Evolutionary conservation across 2,797 vertebrate species (phyloP), one percentile per base, ranked within the genome.

Genomic region (Danio aesculapii): DNA sequence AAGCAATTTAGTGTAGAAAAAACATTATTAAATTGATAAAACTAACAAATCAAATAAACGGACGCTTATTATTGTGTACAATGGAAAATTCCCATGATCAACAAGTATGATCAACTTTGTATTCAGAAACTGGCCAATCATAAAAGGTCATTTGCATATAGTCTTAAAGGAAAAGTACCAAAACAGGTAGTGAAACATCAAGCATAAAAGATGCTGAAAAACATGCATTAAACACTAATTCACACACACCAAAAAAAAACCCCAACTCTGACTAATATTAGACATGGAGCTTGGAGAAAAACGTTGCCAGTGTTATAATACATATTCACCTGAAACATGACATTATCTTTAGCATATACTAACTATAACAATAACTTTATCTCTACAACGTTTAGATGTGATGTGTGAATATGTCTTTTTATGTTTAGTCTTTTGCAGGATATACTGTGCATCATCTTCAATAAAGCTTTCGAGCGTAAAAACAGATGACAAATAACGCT

Each of bases 401-500:
- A 21, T 19, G 39, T 30, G 30, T 14, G 59, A 30, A 14, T 53
- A 41, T 46, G 41, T 53, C 50, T 68, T 77, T 71, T 75, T 77
- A 46, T 30, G 57, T 44, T 67, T 7, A 39, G 53, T 30, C 75
- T 49, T 46, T 77, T 49, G 53, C 9, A 49, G 75, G 43, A 9
- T 69, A 44, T 49, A 49, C 59, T 58, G 41, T 58, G 49, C 19
- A 57, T 13, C 50, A 30, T 57, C 49, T 76, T 75, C n/a, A 50
- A 64, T 57, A 66, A 77, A 67, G 62, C 52, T 46, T 69, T 41
- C 14, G 10, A 8, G 43, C 19, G 43, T 49, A 59, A 77, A 67
- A 77, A 21, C 53, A 49, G 19, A 69, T 59, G 70, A 74, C 52
- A 44, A 67, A 67, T 52, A 77, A 67, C 75, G 39, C 50, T 8